A percentile compares a stretch with the other conserved stretches of the same genome.
phyloP scores from a whole-genome alignment of 2,888 invertebrate species.

The Cantharis flavilabris region DNA sequence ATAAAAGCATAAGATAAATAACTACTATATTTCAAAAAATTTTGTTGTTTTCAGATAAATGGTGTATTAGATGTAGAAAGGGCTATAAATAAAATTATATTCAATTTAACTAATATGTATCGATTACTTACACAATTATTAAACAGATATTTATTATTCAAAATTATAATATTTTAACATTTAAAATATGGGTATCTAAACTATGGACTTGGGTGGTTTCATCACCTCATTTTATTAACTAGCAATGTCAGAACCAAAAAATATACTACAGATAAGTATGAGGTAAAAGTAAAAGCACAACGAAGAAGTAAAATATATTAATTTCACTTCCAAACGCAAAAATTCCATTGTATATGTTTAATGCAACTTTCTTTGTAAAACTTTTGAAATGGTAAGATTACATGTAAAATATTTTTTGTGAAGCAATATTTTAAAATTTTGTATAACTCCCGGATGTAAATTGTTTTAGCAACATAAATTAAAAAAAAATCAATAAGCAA shows the following conservation, averaged over 20 bases:
- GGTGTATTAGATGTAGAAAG: constrained; percentile 12
- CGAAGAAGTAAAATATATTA: background rate
- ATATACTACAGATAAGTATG: background rate
- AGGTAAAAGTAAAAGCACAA: background rate
- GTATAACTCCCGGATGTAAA: background rate
- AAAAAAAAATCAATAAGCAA: background rate
- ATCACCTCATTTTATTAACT: background rate
- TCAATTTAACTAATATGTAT: background rate
- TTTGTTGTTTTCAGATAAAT: constrained; percentile 10
- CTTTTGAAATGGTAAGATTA: background rate
- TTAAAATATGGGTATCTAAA: too few species aligned
- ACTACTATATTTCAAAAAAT: constrained; percentile 9
- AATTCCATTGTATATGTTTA: background rate
- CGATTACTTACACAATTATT: background rate
- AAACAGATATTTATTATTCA: too few species aligned
- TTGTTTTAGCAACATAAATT: background rate
- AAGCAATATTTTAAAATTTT: background rate
- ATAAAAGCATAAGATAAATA: constrained; percentile 15
- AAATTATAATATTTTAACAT: too few species aligned
- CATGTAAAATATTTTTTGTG: background rate
- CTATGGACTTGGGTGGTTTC: too few species aligned
- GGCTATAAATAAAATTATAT: background rate
- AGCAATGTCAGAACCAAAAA: background rate
- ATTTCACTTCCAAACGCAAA: background rate
- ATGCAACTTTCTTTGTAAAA: background rate